Base-by-base conservation (phyloP, 1,140 invertebrate genomes). In the Dendrolimus punctatus region DNA sequence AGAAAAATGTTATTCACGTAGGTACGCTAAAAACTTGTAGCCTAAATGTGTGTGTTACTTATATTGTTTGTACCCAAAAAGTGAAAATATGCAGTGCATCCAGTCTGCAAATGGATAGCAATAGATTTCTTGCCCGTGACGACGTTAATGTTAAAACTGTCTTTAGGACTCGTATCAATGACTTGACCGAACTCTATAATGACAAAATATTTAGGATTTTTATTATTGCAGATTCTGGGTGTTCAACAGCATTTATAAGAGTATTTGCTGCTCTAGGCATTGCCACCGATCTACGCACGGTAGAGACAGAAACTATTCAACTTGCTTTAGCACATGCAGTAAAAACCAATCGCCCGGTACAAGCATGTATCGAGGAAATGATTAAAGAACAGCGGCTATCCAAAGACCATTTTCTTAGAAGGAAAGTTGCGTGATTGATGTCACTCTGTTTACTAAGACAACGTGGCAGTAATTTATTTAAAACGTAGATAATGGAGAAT, bases 261-360 rank as follows among this genome's bases (percentile, higher is more conserved):
- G 87, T 93, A 0, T 93, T 89, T 64, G 90, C 90, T 0, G 90
- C 91, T 0, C 64, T 95, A 4, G 91, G 91, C 1, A 73, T 90
- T 49, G 90, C 92, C 2, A 84, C 80, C 0, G 75, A 90, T 2
- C 66, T 95, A n/a, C 90, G 88, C 47, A 94, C 93, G 0, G 74
- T 92, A 0, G 89, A 92, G 7, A 88, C 88, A 0, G 68, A 87
- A 1, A 87, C 90, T 0, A 85, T 95, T 0, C 89, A 91, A 48
- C 74, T 89, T 5, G 91, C 92, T 0, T 62, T 95, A 6, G 87
- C 89, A 0, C 72, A 83, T 41, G 80, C 89, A 4, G 87, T 89
- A 2, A 83, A 83, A 42, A 87, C 89, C 0, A 88, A 89, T 4
- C 80, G 77, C 39, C 76, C 89, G 0, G 74, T 92, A 7, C 59